Evolutionary conservation across 2,113 vertebrate species (phyloP), one percentile per base, ranked within the genome.

Genomic region (Lepus europaeus): DNA sequence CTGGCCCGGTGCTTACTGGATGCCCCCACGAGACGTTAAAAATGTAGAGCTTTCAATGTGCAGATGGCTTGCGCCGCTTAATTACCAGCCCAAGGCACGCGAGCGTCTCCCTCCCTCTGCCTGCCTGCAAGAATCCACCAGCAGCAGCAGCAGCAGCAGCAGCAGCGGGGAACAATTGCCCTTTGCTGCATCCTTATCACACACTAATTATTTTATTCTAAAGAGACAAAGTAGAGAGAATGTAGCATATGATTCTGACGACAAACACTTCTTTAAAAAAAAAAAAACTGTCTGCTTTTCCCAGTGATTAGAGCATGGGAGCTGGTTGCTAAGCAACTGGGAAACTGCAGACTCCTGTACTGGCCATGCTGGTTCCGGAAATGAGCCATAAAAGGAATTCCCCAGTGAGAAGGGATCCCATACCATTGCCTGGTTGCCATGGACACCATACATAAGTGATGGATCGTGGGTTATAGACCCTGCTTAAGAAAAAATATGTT

Each of bases 301-400:
- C 97, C 96, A 98, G 98, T 95, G 96, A 97, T 95, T 9, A 96
- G 97, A 97, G 97, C 98, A 98, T 64, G 97, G 98, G 97, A 98
- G 93, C 49, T 84, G 96, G 99, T 99, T 99, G 98, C 98, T 97
- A 98, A 97, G 98, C 97, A 98, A 98, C 99, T 95, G 97, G 97
- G 96, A 97, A 98, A 96, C 96, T 96, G 98, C 97, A 98, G 83
- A 97, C 98, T 98, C 96, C 90, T 82, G 96, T 97, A 98, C 98
- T 97, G 88, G 94, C 98, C 98, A 97, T 84, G 97, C 97, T 98
- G 97, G 97, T 98, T 98, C 98, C 97, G 92, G 98, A 98, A 98
- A 98, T 98, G 98, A 98, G 97, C 98, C 98, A 96, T 97, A 98
- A 98, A 98, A 98, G 98, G 98, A 98, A 98, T 98, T 98, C 98